A percentile compares a stretch with the other conserved stretches of the same genome.
These are phyloP conservation scores for Spea multiplicata DNA, from an alignment of 2,113 vertebrate species.

Conservation along the genomic window DNA sequence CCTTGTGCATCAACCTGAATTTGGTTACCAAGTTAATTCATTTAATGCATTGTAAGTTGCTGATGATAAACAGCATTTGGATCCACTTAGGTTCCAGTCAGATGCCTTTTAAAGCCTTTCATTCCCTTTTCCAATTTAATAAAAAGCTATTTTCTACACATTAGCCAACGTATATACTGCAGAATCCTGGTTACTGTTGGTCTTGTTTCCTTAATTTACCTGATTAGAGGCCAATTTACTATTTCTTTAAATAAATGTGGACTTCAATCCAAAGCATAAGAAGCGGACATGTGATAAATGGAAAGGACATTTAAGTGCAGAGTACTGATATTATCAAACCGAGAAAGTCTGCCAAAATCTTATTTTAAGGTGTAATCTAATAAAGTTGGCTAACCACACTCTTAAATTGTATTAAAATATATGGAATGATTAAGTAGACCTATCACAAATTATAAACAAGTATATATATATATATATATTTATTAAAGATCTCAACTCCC, in stretches of 20 bases:
- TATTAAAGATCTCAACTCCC: too few relatives aligned
- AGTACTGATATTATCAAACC: too few relatives aligned
- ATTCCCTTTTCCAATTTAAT: constrained; percentile 37
- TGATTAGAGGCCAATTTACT: constrained; percentile 16
- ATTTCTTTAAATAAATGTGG: not conserved
- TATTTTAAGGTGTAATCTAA: not conserved
- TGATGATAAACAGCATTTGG: constrained; percentile 41
- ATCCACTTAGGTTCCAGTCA: constrained; percentile 32
- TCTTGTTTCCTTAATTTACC: constrained; percentile 17
- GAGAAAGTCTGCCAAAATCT: too few relatives aligned
- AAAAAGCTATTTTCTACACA: constrained; percentile 17
- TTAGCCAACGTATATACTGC: constrained; percentile 15
- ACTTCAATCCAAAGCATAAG: too few relatives aligned
- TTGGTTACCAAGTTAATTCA: constrained; percentile 28
- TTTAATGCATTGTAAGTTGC: constrained; percentile 37
- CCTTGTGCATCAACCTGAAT: constrained; percentile 23
- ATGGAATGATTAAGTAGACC: too few relatives aligned
- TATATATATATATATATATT: too few relatives aligned
- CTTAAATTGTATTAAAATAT: too few relatives aligned
- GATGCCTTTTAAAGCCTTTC: constrained; percentile 28
- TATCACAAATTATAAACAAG: too few relatives aligned
- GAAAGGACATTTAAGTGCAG: too few relatives aligned
- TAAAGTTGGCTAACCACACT: too few relatives aligned
- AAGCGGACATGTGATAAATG: too few relatives aligned
- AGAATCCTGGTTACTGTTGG: constrained; percentile 7